Percentiles rank a stretch among this genome's conserved stretches.
Conservation (phyloP, 2,113 vertebrate genomes). For the Trichomycterus rosablanca region DNA sequence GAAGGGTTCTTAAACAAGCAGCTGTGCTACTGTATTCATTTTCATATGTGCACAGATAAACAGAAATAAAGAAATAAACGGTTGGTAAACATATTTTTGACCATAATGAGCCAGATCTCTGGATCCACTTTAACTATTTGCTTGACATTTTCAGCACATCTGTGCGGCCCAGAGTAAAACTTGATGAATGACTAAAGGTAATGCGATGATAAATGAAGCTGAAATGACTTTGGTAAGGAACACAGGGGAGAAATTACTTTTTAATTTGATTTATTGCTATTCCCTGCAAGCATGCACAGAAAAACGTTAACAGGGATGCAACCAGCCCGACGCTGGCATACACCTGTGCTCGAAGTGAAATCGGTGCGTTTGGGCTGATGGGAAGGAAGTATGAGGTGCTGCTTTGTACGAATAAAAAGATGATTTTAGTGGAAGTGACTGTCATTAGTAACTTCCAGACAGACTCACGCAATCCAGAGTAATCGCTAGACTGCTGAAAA, state of each 20-base stretch:
- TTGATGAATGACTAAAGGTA: constrained; percentile 59
- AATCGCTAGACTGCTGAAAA: constrained; percentile 1
- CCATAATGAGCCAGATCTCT: constrained; percentile 25
- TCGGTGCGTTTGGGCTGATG: background rate
- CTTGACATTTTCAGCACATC: constrained; percentile 39
- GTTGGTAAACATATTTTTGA: constrained; percentile 15
- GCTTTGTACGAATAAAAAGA: background rate
- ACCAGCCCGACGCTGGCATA: constrained; percentile 3
- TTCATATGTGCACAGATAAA: background rate
- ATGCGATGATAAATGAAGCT: constrained; percentile 50
- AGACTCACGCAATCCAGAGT: constrained; percentile 10
- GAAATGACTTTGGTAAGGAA: constrained; percentile 56
- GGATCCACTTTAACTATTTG: constrained; percentile 23
- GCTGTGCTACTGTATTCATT: background rate
- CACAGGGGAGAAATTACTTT: constrained; percentile 57
- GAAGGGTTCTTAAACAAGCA: no score
- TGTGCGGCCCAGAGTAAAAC: constrained; percentile 47
- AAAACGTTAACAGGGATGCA: constrained; percentile 38
- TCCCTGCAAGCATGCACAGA: constrained; percentile 57
- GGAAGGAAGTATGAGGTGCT: background rate
- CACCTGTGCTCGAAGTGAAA: constrained; percentile 26
- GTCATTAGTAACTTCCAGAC: background rate
- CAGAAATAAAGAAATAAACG: background rate
- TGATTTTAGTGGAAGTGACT: background rate
- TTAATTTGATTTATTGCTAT: constrained; percentile 69